Base-by-base conservation (phyloP, 2,113 vertebrate species). In the Montifringilla adamsi region DNA sequence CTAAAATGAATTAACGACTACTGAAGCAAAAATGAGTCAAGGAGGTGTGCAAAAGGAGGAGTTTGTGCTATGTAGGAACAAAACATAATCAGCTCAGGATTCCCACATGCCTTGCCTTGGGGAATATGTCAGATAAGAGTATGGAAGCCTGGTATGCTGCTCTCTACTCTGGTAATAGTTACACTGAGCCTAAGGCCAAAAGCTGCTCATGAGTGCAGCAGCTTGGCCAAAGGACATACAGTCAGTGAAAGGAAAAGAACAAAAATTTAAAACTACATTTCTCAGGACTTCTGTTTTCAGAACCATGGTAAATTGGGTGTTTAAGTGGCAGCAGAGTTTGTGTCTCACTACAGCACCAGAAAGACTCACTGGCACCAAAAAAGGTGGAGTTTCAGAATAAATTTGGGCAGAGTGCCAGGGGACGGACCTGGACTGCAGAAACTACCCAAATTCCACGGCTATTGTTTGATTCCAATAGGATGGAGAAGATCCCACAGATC, bases 401-500 rank as follows among this genome's bases (percentile, higher is more conserved):
- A 80, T 35, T 41, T 20, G 17, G 21, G 14, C n/a, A 26, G 44
- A 77, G 28, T 39, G 55, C 8, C 43, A 69, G 35, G 30, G 41
- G 37, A 72, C 21, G 33, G 59, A 64, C 22, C 8, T 9, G 3
- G 24, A 58, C 79, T 67, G 33, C 7, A 70, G 14, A 60, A 93
- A 68, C 31, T 6, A 15, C 9, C 22, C 0, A 0, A 67, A 84
- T 6, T 27, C 31, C 56, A 46, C 24, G 66, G n/a, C 11, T 79
- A 47, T 8, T 24, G 7, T 37, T 9, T 49, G 50, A 73, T 30
- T 78, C 24, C 0, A 0, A 24, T 0, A 64, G 26, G 33, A 58
- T 9, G 31, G 31, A 64, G 28, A 75, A 73, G 20, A 52, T 33
- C 75, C 27, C 33, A 59, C 0, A 89, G 33, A 75, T 19, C n/a